These are phyloP conservation scores for Apamea epomidion DNA, from an alignment of 2,888 invertebrate genomes.

Conservation along the genomic window DNA sequence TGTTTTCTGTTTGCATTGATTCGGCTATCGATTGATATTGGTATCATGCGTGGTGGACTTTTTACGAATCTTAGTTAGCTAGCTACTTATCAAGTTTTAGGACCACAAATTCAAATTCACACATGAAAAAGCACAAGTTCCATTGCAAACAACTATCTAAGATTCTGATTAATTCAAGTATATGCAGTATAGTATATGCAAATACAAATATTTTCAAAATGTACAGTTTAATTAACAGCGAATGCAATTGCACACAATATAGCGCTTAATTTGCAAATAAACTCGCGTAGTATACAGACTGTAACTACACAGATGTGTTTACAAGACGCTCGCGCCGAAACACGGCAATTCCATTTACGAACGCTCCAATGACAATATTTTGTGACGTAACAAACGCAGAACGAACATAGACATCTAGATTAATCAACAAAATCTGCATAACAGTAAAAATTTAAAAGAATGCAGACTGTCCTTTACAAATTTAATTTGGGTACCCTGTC, in stretches of 20 bases:
- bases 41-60: too few species aligned
- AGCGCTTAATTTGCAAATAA: constrained; percentile 48
- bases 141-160: not conserved
- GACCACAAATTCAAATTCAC: not conserved
- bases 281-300: constrained; percentile 17
- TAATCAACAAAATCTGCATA: constrained; percentile 55
- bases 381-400: constrained; percentile 49
- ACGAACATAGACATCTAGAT: constrained; percentile 45
- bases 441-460: constrained; percentile 60
- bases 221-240: constrained; percentile 48
- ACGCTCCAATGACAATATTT: constrained; percentile 58
- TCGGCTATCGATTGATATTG: too few species aligned
- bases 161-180: not conserved
- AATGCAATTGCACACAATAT: constrained; percentile 30
- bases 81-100: not conserved
- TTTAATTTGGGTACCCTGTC: constrained; percentile 72
- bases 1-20: too few species aligned
- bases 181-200: too few species aligned
- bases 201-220: constrained; percentile 19
- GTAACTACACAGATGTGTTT: constrained; percentile 42
- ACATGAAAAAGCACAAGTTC: not conserved
- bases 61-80: not conserved
- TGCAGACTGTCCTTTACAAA: constrained; percentile 70
- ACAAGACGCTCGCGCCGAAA: constrained; percentile 52
- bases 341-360: constrained; percentile 67